These are phyloP conservation scores for Danaus chrysippus DNA, from an alignment of 2,888 invertebrate genomes.

Conservation along the genomic window DNA sequence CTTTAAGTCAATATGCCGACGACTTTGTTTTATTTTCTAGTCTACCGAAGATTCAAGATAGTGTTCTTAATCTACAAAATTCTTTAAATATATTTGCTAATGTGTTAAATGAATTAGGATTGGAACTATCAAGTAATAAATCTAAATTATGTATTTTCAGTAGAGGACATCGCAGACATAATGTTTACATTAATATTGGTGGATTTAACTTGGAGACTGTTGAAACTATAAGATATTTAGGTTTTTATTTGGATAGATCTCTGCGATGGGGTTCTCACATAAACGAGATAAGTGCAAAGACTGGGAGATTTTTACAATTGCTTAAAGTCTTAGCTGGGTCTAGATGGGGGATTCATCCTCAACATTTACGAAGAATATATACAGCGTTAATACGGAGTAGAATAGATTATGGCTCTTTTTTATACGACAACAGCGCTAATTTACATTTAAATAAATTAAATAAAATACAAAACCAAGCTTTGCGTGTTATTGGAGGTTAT, in stretches of 20 bases:
- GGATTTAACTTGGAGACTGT: no score
- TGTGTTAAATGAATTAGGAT: slow-evolving; percentile 6
- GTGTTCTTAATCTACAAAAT: slow-evolving; percentile 10
- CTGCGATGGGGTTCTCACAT: slow-evolving; percentile 22
- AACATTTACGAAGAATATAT: slow-evolving; percentile 17
- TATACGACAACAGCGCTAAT: slow-evolving; percentile 20
- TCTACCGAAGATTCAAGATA: no score
- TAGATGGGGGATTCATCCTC: slow-evolving; percentile 20
- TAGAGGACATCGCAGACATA: slow-evolving; percentile 1
- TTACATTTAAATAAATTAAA: slow-evolving; percentile 17
- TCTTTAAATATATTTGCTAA: slow-evolving; percentile 5
- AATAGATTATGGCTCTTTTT: slow-evolving; percentile 21
- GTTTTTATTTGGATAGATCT: slow-evolving; percentile 19
- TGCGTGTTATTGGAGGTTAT: slow-evolving; percentile 25
- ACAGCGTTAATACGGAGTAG: slow-evolving; percentile 24
- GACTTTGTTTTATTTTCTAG: slow-evolving; percentile 8
- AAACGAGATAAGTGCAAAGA: slow-evolving; percentile 18
- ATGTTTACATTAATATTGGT: neutral
- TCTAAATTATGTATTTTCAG: slow-evolving; percentile 12
- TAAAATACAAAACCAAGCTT: slow-evolving; percentile 20
- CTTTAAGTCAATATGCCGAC: slow-evolving; percentile 13
- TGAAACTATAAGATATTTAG: no score
- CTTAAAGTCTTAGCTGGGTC: slow-evolving; percentile 18
- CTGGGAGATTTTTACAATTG: slow-evolving; percentile 10
- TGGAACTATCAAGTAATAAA: slow-evolving; percentile 4